phyloP scores from a whole-genome alignment of 2,888 invertebrate species.

The Miltochrista miniata region DNA sequence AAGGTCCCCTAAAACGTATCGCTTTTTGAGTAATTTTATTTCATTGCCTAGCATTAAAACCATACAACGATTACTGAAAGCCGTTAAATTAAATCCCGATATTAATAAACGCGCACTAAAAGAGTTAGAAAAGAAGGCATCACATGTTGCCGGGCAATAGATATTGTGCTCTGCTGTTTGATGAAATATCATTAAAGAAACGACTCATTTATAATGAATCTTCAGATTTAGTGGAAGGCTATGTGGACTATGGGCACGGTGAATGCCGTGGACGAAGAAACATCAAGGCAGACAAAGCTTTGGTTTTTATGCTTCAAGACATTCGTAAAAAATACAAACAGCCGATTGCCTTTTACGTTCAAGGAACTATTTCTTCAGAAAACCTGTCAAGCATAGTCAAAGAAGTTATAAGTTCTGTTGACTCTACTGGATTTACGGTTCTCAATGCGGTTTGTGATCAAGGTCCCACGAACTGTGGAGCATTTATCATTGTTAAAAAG shows the following conservation, averaged over 20 bases:
- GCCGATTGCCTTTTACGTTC: neutral
- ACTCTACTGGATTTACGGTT: neutral
- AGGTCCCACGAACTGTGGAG: neutral
- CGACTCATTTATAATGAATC: neutral
- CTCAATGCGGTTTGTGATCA: neutral
- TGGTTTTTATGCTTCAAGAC: neutral
- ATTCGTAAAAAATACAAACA: neutral
- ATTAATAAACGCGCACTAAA: too few relatives aligned
- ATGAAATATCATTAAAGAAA: neutral
- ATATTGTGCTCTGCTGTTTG: neutral
- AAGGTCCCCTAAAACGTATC: too few relatives aligned
- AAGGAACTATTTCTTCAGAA: neutral
- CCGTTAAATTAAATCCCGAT: too few relatives aligned
- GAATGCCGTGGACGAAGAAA: neutral
- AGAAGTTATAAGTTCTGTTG: neutral
- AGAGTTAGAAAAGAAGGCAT: too few relatives aligned
- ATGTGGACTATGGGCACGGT: neutral
- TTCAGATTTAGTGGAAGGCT: neutral
- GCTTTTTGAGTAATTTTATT: neutral
- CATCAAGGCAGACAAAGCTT: neutral
- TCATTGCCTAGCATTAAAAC: too few relatives aligned
- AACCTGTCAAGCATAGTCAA: neutral
- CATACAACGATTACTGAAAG: too few relatives aligned
- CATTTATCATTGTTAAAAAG: neutral
- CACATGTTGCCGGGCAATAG: neutral